Evolutionary conservation across 2,888 invertebrate species (phyloP), one percentile per base, ranked within the genome.

Genomic region (Gonocerus acuteangulatus): DNA sequence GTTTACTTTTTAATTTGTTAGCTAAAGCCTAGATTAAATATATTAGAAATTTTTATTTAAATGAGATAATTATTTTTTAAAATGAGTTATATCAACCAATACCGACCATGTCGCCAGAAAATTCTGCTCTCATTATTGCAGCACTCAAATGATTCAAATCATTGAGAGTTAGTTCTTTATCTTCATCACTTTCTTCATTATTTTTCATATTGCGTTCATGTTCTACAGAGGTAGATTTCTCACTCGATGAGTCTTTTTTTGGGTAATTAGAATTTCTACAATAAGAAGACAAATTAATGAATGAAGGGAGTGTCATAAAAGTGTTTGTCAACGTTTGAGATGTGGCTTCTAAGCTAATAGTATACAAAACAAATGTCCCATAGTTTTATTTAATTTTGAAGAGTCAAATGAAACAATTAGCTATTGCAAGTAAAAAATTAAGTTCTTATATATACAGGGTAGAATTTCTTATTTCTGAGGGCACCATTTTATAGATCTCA

Each of bases 91-190:
- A 16, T 48, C 42, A 4, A 47, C 23, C 39, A 23, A 65, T 58
- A 44, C 27, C 16, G 16, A 18, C 9, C 69, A 73, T 75, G 72
- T 95, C 85, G 16, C 94, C 95, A 80, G 93, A 82, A 69, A 99
- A 83, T 80, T 97, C 95, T 13, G 96, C 95, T 77, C 94, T 94
- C 0, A 97, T 78, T 65, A 95, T 82, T 76, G 88, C 92, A 1
- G 95, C 93, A 42, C 86, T 92, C 44, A 99, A 73, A 69, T 86
- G 84, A 75, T 97, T 99, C 80, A 94, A 83, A 73, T 96, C 89
- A 68, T 85, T 84, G 74, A 89, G 86, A 47, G 84, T 83, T 16
- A 89, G 74, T 27, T 52, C 59, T 7, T 21, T 21, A 52, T 18
- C 11, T 1, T 7, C 18, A 15, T 51, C 51, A 34, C 51, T 3